A percentile compares a stretch with the other conserved stretches of the same genome.
These are phyloP conservation scores for Clepsis dumicolana DNA, from an alignment of 2,888 invertebrate species.

Conservation along the genomic window DNA sequence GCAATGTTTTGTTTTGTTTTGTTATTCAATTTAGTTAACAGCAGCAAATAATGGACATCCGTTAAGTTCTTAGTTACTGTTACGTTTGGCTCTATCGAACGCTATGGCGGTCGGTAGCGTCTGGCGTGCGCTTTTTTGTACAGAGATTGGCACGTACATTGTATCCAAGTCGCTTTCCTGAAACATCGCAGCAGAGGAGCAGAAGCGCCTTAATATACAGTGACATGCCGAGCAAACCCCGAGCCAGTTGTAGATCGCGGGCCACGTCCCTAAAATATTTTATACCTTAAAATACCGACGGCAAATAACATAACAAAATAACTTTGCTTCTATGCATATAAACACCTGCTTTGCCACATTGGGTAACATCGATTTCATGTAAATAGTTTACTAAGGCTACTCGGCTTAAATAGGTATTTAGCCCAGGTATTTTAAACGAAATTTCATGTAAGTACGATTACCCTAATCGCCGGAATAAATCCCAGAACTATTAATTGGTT, in stretches of 20 bases:
- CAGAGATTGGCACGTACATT: too few species aligned
- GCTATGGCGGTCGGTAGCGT: too few species aligned
- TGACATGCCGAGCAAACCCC: neutral
- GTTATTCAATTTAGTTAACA: neutral
- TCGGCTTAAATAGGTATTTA: neutral
- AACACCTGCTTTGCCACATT: slow-evolving; percentile 30
- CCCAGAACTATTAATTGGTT: slow-evolving; percentile 4
- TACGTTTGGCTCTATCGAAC: too few species aligned
- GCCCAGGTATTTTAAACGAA: slow-evolving; percentile 1
- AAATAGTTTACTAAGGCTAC: slow-evolving; percentile 19
- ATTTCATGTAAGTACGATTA: neutral
- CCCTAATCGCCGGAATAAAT: slow-evolving; percentile 40
- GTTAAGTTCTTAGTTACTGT: too few species aligned
- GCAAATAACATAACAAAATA: neutral
- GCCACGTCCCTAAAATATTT: neutral
- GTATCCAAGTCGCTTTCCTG: too few species aligned
- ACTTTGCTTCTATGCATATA: neutral
- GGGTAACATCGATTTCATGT: slow-evolving; percentile 18
- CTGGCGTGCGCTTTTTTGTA: neutral
- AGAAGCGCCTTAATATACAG: neutral
- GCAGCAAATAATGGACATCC: neutral
- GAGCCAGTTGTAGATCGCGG: neutral
- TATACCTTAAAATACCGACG: too few species aligned
- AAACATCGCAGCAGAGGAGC: too few species aligned
- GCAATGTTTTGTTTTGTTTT: neutral